Evolutionary conservation across 2,113 vertebrate genomes (phyloP), one percentile per base, ranked within the genome.

Genomic region (Seriola quinqueradiata): DNA sequence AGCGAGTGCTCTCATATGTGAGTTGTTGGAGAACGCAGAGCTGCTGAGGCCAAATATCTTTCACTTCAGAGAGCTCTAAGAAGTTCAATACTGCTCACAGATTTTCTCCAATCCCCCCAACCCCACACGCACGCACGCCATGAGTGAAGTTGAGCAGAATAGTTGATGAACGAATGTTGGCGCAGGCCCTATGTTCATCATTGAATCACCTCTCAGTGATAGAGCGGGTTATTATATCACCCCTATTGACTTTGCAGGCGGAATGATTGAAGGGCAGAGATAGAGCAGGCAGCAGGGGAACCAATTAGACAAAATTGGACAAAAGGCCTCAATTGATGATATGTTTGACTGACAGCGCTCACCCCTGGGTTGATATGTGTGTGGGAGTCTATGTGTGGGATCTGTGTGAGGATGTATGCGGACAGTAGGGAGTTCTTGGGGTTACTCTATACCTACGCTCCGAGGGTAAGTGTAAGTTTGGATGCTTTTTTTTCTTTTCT

Each of bases 271-370:
- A 93, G 90, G 93, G 79, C 83, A 70, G 89, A 86, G 90, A 89
- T 85, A 83, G 90, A 90, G 89, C 87, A 83, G 86, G 87, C 92
- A 92, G 90, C 94, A 85, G 77, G 92, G 95, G 95, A 94, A 85
- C 93, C 94, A 96, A 95, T 96, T 96, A 95, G 90, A 91, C 93
- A 91, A 93, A 94, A 93, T 92, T 95, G 94, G 92, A 95, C 94
- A 94, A 95, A 95, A 94, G 92, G 83, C 90, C 89, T 92, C 88
- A 94, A 93, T 93, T 95, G 92, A 94, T 87, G 92, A 92, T 90
- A 83, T 82, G 82, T 91, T 90, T 94, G 94, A 96, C 82, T 95
- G 95, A 92, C 94, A 94, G 92, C 77, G 9, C 81, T 84, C 81
- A 78, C 60, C 90, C 90, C 60, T 79, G 60, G 63, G 65, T 85